These are phyloP conservation scores for Aporophyla lueneburgensis DNA, from an alignment of 2,888 invertebrate species.

Conservation along the genomic window DNA sequence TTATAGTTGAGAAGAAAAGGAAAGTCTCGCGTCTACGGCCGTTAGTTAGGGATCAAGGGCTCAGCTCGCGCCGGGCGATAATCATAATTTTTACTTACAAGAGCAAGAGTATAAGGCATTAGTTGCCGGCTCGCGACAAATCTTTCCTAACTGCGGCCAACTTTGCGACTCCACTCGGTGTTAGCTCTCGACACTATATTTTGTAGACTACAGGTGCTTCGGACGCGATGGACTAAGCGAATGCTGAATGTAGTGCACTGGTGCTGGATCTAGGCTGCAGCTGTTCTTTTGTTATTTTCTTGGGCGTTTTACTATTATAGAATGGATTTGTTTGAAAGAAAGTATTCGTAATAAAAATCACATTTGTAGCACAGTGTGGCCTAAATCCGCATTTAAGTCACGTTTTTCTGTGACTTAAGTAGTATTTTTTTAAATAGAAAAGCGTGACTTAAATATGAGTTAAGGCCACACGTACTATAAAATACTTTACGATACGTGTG, in stretches of 20 bases:
- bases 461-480: no score
- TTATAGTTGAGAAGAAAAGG: constrained; percentile 90
- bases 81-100: constrained; percentile 91
- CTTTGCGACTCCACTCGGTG: constrained; percentile 86
- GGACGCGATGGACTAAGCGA: constrained; percentile 61
- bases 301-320: neutral
- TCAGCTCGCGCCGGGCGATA: constrained; percentile 88
- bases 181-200: constrained; percentile 77
- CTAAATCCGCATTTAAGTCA: neutral
- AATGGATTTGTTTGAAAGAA: neutral
- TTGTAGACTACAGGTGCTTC: constrained; percentile 79
- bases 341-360: neutral
- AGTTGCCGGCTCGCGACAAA: constrained; percentile 88
- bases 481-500: no score
- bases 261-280: constrained; percentile 10
- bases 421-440: neutral
- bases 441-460: no score
- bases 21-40: constrained; percentile 87
- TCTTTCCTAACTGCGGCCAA: constrained; percentile 89
- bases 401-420: neutral
- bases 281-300: neutral
- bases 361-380: neutral
- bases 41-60: constrained; percentile 90
- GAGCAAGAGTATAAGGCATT: constrained; percentile 86
- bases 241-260: constrained; percentile 47